Conservation (phyloP, 2,888 invertebrate species). For the Aporophyla nigra region DNA sequence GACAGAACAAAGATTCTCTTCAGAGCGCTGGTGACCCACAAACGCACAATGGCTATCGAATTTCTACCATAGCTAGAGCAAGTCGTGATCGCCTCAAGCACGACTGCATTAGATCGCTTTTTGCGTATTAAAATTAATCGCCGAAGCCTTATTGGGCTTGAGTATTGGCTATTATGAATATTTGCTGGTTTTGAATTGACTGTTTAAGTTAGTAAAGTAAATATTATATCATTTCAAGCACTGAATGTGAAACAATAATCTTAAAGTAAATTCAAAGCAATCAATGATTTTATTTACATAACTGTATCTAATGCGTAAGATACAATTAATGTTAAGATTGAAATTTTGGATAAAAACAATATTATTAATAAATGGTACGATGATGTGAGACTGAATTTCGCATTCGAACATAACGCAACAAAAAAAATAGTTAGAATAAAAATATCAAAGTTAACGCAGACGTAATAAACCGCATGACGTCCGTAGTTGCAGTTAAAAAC, state of each 20-base stretch:
- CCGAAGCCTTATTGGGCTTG: conserved; percentile 60
- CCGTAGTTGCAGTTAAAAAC: conserved; percentile 45
- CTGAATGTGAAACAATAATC: neutral
- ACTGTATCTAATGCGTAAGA: neutral
- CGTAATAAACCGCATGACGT: conserved; percentile 34
- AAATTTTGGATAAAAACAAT: neutral
- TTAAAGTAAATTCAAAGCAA: neutral
- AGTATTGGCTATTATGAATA: conserved; percentile 3
- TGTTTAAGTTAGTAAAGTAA: conserved; percentile 10
- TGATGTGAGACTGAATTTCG: conserved; percentile 24
- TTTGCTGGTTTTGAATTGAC: conserved; percentile 9
- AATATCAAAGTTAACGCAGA: conserved; percentile 23
- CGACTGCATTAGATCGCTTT: conserved; percentile 74
- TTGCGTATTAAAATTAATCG: conserved; percentile 78
- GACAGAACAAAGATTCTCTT: conserved; percentile 74
- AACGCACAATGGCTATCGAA: conserved; percentile 83
- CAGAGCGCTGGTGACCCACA: conserved; percentile 79
- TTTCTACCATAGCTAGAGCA: conserved; percentile 77
- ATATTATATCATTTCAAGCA: neutral
- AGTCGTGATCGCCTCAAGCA: conserved; percentile 79
- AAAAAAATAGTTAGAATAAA: conserved; percentile 9
- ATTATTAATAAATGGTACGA: neutral
- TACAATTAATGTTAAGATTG: neutral
- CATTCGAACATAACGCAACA: conserved; percentile 33
- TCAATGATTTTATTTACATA: neutral